Evolutionary conservation across 2,113 vertebrate species (phyloP).

Genomic region (Aptenodytes patagonicus): DNA sequence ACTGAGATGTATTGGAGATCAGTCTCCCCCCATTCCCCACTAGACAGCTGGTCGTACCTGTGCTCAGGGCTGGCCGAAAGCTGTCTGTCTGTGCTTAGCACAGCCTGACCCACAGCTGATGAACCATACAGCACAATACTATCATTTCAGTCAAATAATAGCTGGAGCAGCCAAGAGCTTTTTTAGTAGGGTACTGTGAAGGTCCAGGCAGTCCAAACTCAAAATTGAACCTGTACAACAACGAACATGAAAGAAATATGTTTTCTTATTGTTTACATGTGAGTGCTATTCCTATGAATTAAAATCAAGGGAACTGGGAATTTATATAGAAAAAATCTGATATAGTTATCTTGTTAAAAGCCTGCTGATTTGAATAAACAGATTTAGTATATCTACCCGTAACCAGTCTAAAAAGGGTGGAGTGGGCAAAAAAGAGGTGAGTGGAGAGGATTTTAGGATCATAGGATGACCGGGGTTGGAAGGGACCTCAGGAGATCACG

Average conservation of each 20-base stretch:
- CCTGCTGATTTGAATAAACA: not conserved
- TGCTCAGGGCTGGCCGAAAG: not conserved
- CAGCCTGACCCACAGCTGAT: not conserved
- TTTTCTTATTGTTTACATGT: not conserved
- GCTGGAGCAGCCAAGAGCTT: not conserved
- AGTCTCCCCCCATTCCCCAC: not conserved
- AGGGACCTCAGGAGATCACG: not conserved
- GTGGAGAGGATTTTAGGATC: not conserved
- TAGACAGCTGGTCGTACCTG: not conserved
- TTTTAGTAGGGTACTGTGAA: not conserved
- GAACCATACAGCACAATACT: not conserved
- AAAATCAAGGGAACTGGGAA: not conserved
- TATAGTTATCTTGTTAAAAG: not conserved
- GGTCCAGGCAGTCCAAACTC: not conserved
- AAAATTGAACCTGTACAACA: not conserved
- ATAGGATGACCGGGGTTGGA: not conserved
- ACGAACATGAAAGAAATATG: not conserved
- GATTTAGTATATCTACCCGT: not conserved
- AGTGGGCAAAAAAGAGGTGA: not conserved
- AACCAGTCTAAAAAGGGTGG: not conserved
- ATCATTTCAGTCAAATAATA: not conserved
- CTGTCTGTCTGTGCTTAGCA: not conserved
- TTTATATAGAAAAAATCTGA: not conserved
- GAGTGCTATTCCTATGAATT: not conserved
- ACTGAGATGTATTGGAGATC: rapidly evolving